Evolutionary conservation across 2,797 vertebrate genomes (phyloP).

Genomic region (Sebastes alutus): DNA sequence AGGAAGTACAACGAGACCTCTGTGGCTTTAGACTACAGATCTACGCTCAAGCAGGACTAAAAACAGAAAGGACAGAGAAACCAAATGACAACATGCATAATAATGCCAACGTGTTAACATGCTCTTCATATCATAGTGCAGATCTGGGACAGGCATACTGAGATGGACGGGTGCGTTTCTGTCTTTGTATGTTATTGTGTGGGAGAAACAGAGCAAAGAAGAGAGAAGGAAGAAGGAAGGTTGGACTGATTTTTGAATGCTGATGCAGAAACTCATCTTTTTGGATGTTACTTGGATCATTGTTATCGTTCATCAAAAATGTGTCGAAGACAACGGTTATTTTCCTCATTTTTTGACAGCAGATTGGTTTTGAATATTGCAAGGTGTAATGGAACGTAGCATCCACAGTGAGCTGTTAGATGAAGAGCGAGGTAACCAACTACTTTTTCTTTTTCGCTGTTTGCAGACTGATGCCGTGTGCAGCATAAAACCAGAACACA

Average conservation of each 20-base stretch:
- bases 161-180: slow-evolving; percentile 21
- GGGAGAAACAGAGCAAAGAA: slow-evolving; percentile 29
- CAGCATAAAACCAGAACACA: no score
- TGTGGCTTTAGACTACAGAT: slow-evolving; percentile 65
- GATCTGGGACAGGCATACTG: slow-evolving; percentile 51
- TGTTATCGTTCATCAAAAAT: no score
- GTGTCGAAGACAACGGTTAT: no score
- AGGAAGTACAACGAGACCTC: slow-evolving; percentile 52
- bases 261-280: background rate
- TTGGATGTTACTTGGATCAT: background rate
- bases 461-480: no score
- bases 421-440: no score
- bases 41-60: slow-evolving; percentile 73
- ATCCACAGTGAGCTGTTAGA: no score
- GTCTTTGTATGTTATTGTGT: slow-evolving; percentile 26
- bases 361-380: no score
- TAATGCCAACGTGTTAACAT: slow-evolving; percentile 68
- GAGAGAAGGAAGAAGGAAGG: slow-evolving; percentile 14
- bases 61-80: slow-evolving; percentile 67
- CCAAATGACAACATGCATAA: slow-evolving; percentile 79
- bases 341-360: no score
- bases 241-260: background rate
- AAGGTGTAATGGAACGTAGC: no score
- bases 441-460: no score
- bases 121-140: slow-evolving; percentile 65